Evolutionary conservation across 2,113 vertebrate species (phyloP).

Genomic region (Dicentrarchus labrax): DNA sequence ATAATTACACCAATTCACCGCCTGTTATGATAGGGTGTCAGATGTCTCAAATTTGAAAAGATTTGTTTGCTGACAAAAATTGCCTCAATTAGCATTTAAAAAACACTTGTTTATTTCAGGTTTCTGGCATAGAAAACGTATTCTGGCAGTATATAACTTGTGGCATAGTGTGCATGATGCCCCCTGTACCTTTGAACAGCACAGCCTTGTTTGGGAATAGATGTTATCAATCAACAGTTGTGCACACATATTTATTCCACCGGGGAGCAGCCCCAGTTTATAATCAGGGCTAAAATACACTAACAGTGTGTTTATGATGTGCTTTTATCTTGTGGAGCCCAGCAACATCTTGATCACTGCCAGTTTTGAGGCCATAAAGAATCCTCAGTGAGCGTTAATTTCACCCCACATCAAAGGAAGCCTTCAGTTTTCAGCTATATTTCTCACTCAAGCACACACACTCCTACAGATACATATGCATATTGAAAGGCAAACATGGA

Average conservation of each 20-base stretch:
- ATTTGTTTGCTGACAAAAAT: conserved; percentile 44
- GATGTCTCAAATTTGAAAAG: neutral
- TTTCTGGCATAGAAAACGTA: neutral
- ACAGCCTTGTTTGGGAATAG: conserved; percentile 3
- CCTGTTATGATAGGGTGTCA: conserved; percentile 45
- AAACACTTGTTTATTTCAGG: conserved; percentile 23
- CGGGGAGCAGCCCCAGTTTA: conserved; percentile 39
- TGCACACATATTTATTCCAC: conserved; percentile 29
- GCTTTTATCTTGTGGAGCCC: conserved; percentile 25
- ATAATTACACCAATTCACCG: conserved; percentile 38
- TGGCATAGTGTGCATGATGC: conserved; percentile 10
- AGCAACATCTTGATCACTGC: conserved; percentile 27
- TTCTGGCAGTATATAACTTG: neutral
- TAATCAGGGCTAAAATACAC: conserved; percentile 27
- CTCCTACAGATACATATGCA: neutral
- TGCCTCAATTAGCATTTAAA: neutral
- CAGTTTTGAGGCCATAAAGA: conserved; percentile 31
- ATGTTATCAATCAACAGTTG: neutral
- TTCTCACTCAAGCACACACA: neutral
- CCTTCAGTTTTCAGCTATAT: neutral
- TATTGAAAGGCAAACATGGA: conserved; percentile 8
- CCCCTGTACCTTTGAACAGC: neutral
- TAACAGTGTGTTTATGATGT: conserved; percentile 24
- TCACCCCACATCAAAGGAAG: conserved; percentile 36
- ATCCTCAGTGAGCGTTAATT: conserved; percentile 14